These are phyloP conservation scores for Nothobranchius kuhntae DNA, from an alignment of 2,113 vertebrate genomes.

Conservation along the genomic window DNA sequence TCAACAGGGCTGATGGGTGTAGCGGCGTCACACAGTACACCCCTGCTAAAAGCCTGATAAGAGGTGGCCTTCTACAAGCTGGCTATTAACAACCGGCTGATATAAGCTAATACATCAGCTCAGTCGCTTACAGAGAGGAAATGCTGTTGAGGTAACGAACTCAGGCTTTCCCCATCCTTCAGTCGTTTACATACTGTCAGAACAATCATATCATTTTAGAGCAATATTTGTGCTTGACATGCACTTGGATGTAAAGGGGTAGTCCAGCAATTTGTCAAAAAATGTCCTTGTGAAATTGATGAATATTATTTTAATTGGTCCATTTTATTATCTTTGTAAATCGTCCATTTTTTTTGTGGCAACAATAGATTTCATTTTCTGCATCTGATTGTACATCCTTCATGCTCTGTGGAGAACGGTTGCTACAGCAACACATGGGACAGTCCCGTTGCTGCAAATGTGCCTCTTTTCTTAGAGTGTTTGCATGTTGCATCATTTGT, in stretches of 20 bases:
- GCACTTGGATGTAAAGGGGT: conserved; percentile 3
- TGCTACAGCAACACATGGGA: too few relatives aligned
- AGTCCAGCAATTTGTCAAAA: not conserved
- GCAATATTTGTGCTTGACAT: conserved; percentile 15
- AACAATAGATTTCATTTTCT: too few relatives aligned
- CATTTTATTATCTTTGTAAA: too few relatives aligned
- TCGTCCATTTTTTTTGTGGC: too few relatives aligned
- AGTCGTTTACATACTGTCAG: not conserved
- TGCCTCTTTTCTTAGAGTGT: too few relatives aligned
- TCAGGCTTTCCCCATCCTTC: conserved; percentile 25
- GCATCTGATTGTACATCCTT: too few relatives aligned
- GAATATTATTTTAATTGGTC: too few relatives aligned
- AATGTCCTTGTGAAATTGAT: too few relatives aligned
- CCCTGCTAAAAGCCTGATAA: conserved; percentile 74
- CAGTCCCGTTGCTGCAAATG: too few relatives aligned
- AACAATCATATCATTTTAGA: not conserved
- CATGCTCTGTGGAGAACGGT: too few relatives aligned
- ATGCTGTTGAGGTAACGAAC: conserved; percentile 39
- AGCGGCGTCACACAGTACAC: conserved; percentile 64
- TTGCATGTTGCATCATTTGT: too few relatives aligned
- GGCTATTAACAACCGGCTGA: conserved; percentile 64
- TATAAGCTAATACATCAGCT: conserved; percentile 61
- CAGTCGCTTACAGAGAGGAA: conserved; percentile 42
- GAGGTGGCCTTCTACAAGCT: conserved; percentile 45
- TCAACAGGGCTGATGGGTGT: conserved; percentile 63